Evolutionary conservation across 1,140 invertebrate species (phyloP), one percentile per base, ranked within the genome.

Genomic region (Coptotermes formosanus): DNA sequence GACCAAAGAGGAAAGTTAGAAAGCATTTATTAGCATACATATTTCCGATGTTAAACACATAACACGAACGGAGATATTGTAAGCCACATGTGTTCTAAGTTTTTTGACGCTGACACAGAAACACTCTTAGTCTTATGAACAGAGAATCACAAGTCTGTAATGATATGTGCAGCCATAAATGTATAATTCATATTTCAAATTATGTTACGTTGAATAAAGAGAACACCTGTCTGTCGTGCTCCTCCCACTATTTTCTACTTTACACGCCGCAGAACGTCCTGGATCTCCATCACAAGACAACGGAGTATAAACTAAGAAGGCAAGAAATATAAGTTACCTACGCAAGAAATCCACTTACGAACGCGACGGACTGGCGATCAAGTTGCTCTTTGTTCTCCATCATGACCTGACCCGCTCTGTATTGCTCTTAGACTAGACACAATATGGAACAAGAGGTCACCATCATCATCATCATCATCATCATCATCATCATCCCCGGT

Each of bases 361-460:
- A 30, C n/a, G n/a, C 64, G 30, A 75, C 6, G 30, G n/a, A 75
- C 14, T 75, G 64, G 64, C 30, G 64, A n/a, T 75, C 64, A 75
- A 75, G 64, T 75, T 16, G 8, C n/a, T 75, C 64, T 75, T 75
- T 75, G 64, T 75, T 75, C 64, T 75, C n/a, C 16, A 75, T 75
- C 64, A 75, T 75, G 64, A 75, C 64, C 64, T 75, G 64, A 75
- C 64, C 64, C 64, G 64, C 64, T 75, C 64, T 16, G 25, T 25
- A 75, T 75, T 75, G n/a, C 52, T 55, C 52, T 21, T 55, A 12
- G 19, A 21, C 52, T 55, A 9, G 52, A 21, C 52, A 55, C 52
- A 75, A 75, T 75, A 75, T 75, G n/a, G 64, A 75, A 75, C 64
- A 75, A 75, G 64, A 30, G 64, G 64, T 75, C 64, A 75, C 25